These are phyloP conservation scores for Podarcis raffonei DNA, from an alignment of 2,113 vertebrate genomes.

Conservation along the genomic window DNA sequence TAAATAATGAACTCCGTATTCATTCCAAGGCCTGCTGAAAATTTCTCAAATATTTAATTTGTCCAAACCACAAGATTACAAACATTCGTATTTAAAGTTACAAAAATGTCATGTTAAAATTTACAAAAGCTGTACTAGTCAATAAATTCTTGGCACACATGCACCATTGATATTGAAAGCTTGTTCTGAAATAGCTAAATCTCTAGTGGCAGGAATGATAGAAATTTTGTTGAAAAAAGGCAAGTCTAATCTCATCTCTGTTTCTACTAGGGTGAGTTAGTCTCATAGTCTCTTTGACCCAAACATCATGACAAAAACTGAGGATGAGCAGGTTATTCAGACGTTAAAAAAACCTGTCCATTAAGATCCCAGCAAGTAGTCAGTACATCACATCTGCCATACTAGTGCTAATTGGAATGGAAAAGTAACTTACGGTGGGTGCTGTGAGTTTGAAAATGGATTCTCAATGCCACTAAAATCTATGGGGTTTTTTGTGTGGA, in stretches of 20 bases:
- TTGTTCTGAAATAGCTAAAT: slow-evolving; percentile 14
- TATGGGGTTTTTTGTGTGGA: too few species aligned
- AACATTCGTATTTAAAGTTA: slow-evolving; percentile 52
- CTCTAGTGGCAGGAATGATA: slow-evolving; percentile 27
- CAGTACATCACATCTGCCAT: accelerated
- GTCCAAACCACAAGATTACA: slow-evolving; percentile 61
- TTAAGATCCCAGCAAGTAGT: neutral
- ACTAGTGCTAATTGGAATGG: neutral
- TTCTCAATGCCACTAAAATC: too few species aligned
- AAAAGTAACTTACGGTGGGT: neutral
- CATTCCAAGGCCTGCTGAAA: neutral
- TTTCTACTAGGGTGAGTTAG: neutral
- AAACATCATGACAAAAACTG: neutral
- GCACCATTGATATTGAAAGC: neutral
- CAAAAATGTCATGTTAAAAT: slow-evolving; percentile 49
- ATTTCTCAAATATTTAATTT: neutral
- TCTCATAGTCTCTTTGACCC: accelerated
- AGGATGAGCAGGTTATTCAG: neutral
- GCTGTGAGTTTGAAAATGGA: neutral
- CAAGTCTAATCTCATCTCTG: neutral
- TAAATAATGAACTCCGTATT: neutral
- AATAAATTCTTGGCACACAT: neutral
- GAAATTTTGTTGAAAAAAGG: neutral
- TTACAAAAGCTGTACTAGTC: slow-evolving; percentile 54
- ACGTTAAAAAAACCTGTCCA: neutral